phyloP scores from a whole-genome alignment of 2,113 vertebrate species.

The Larimichthys crocea region DNA sequence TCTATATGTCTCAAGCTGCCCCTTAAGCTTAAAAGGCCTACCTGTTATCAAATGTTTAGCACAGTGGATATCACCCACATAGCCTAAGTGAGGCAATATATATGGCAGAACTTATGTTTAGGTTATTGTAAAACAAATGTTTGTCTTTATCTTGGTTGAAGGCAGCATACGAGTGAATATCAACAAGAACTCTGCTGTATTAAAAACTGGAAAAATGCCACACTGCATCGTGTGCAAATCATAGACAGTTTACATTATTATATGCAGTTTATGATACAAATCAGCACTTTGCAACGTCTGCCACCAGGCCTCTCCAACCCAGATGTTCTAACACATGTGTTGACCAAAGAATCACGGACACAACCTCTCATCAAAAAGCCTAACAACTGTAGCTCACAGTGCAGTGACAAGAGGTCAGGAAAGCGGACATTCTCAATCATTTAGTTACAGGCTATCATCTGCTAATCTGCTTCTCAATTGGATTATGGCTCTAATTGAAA shows the following conservation, averaged over 20 bases:
- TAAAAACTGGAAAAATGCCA: slow-evolving; percentile 27
- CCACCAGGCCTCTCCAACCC: slow-evolving; percentile 22
- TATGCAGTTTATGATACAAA: slow-evolving; percentile 52
- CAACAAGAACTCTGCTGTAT: slow-evolving; percentile 4
- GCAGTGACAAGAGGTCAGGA: not conserved
- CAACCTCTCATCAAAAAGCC: not conserved
- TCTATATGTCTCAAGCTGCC: not conserved
- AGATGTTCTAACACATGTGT: slow-evolving; percentile 39
- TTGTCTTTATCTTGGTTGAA: not conserved
- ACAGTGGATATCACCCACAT: not conserved
- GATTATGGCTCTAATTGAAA: not conserved
- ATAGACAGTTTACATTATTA: slow-evolving; percentile 43
- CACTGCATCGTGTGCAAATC: slow-evolving; percentile 22
- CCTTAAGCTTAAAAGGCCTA: not conserved
- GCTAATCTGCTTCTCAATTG: not conserved
- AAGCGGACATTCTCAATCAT: not conserved
- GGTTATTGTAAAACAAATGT: not conserved
- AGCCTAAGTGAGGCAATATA: not conserved
- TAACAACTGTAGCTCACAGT: slow-evolving; percentile 6
- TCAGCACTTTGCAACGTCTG: slow-evolving; percentile 32
- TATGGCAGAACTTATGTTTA: not conserved
- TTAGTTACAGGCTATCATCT: not conserved
- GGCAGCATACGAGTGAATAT: slow-evolving; percentile 6
- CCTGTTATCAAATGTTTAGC: not conserved
- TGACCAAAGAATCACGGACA: slow-evolving; percentile 13